Conservation (phyloP, 2,797 vertebrate species). For the Rhabdomys pumilio region DNA sequence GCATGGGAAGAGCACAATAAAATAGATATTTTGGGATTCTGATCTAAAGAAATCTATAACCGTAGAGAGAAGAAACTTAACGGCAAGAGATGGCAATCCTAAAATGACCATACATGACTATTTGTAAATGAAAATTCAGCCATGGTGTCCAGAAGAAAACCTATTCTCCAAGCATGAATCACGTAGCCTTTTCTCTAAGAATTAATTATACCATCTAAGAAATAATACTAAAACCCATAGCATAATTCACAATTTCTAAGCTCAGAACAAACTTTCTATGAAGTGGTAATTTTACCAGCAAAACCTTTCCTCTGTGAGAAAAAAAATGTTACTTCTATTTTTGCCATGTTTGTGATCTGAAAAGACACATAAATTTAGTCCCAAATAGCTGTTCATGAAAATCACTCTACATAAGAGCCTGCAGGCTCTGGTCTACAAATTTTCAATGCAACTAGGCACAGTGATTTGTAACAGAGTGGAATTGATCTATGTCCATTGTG, state of each 20-base stretch:
- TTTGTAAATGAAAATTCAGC: constrained; percentile 1
- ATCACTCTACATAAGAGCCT: constrained; percentile 34
- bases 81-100: constrained; percentile 10
- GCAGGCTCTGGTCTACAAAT: not conserved
- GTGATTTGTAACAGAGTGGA: constrained; percentile 34
- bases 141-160: not conserved
- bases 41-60: constrained; percentile 2
- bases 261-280: not conserved
- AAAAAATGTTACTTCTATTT: constrained; percentile 52
- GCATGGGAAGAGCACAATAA: not conserved
- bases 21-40: constrained; percentile 43
- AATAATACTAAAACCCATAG: constrained; percentile 1
- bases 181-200: not conserved
- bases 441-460: not conserved
- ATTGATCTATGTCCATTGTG: constrained; percentile 11
- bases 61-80: not conserved
- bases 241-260: constrained; percentile 10
- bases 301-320: not conserved
- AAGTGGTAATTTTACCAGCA: constrained; percentile 37
- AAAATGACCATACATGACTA: not conserved
- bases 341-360: not conserved
- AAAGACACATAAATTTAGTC: constrained; percentile 36
- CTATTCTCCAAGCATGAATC: not conserved
- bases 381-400: constrained; percentile 46
- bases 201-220: not conserved